These are phyloP conservation scores for Telmatherina bonti DNA, from an alignment of 2,797 vertebrate species.

Conservation along the genomic window DNA sequence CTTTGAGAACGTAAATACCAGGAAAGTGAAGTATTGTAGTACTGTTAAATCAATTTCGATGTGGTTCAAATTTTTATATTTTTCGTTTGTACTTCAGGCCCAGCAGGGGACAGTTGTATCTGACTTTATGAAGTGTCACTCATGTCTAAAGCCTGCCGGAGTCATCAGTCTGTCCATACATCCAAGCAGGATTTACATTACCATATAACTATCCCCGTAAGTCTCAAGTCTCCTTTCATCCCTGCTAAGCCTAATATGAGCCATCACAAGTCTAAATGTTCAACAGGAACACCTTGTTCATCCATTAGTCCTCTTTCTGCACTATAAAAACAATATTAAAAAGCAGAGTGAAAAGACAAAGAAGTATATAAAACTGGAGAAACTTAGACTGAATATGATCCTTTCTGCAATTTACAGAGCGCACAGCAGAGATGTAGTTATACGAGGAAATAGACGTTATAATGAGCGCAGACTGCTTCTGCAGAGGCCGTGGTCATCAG, in stretches of 20 bases:
- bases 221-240: conserved; percentile 44
- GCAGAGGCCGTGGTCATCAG: conserved; percentile 21
- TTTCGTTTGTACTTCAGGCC: conserved; percentile 1
- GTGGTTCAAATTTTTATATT: neutral
- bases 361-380: neutral
- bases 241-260: conserved; percentile 15
- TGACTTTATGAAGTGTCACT: conserved; percentile 17
- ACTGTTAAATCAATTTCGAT: conserved; percentile 29
- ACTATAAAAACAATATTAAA: conserved; percentile 18
- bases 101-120: neutral
- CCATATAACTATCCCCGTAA: conserved; percentile 30
- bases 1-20: conserved; percentile 50
- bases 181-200: conserved; percentile 41
- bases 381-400: neutral
- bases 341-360: neutral
- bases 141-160: conserved; percentile 51
- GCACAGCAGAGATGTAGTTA: conserved; percentile 11
- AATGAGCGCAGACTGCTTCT: conserved; percentile 19
- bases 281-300: conserved; percentile 51
- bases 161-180: conserved; percentile 57
- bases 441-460: conserved; percentile 16
- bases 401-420: conserved; percentile 9
- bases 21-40: conserved; percentile 24
- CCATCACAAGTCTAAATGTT: conserved; percentile 45
- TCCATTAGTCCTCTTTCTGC: conserved; percentile 42